These are phyloP conservation scores for Drosophila tsacasi DNA, from an alignment of 1,140 invertebrate genomes.

Conservation along the genomic window DNA sequence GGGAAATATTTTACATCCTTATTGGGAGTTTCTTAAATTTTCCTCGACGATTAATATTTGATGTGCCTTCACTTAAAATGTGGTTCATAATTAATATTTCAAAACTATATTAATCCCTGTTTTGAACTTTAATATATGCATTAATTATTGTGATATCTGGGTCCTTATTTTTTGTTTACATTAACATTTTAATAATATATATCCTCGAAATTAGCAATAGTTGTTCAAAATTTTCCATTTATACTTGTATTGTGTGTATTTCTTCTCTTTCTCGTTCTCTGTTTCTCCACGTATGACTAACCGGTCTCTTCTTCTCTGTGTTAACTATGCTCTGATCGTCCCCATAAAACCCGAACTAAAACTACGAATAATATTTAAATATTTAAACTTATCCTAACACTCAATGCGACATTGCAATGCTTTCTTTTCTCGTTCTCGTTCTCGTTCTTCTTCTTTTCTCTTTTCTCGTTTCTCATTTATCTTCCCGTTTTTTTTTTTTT, in stretches of 20 bases:
- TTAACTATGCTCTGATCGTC: slow-evolving; percentile 68
- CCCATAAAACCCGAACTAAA: slow-evolving; percentile 19
- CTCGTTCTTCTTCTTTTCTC: slow-evolving; percentile 31
- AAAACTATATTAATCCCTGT: too few relatives aligned
- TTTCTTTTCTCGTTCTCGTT: slow-evolving; percentile 57
- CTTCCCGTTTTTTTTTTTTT: slow-evolving; percentile 16
- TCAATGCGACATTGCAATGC: slow-evolving; percentile 61
- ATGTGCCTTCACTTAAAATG: background rate
- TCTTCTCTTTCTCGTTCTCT: slow-evolving; percentile 66
- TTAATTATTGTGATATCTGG: background rate
- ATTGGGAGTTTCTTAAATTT: background rate
- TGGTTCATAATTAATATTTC: too few relatives aligned
- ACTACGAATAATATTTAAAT: slow-evolving; percentile 32
- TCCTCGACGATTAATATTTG: background rate
- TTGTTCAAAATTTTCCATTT: slow-evolving; percentile 69
- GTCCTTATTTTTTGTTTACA: background rate
- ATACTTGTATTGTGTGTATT: slow-evolving; percentile 81
- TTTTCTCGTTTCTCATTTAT: slow-evolving; percentile 44
- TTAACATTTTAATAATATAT: background rate
- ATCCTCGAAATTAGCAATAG: slow-evolving; percentile 47
- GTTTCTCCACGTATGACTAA: slow-evolving; percentile 56
- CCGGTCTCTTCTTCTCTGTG: slow-evolving; percentile 58
- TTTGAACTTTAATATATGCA: background rate
- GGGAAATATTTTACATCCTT: background rate
- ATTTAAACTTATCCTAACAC: slow-evolving; percentile 49